Base-by-base conservation (phyloP, 2,797 vertebrate genomes). In the Tolypeutes matacus region DNA sequence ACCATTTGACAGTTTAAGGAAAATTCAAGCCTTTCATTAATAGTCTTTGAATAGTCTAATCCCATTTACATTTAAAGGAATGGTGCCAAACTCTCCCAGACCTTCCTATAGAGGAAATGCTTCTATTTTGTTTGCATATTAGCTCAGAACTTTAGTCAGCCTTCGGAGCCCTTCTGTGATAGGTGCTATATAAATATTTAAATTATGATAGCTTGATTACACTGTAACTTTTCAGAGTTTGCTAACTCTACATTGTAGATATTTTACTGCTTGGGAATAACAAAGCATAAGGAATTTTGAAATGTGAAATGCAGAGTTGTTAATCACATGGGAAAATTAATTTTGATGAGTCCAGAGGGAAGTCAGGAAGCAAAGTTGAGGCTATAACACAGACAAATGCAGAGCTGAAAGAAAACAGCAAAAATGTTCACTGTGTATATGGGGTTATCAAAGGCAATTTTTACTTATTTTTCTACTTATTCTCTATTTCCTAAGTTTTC, bases 101-200 rank as follows among this genome's bases (percentile, higher is more conserved):
- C n/a, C 49, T 88, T 92, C 42, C 51, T 94, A 65, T 36, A 64
- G 84, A 96, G 60, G 67, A 84, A 89, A 70, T 69, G 2, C n/a
- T 78, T 89, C 56, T 94, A 15, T 86, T 93, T 95, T 93, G 58
- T 95, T 93, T 95, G 94, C 34, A 25, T 86, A 53, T 87, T 80
- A 76, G 76, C 23, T 56, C 27, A 42, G 64, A 51, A 29, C 53
- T 76, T 94, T 81, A 92, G 81, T 96, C 77, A 91, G 18, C 67
- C 27, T 80, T 4, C 42, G 80, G 51, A 93, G 53, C 70, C 76
- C 81, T 67, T 80, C 88, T 90, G 49, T 88, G 91, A 88, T 77
- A 93, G 88, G 76, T 60, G 39, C 80, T 89, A 29, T 89, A 80
- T 95, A 95, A 93, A 95, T 95, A 89, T 89, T 96, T 95, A 92